phyloP scores from a whole-genome alignment of 2,888 invertebrate genomes.

The Allacma fusca region DNA sequence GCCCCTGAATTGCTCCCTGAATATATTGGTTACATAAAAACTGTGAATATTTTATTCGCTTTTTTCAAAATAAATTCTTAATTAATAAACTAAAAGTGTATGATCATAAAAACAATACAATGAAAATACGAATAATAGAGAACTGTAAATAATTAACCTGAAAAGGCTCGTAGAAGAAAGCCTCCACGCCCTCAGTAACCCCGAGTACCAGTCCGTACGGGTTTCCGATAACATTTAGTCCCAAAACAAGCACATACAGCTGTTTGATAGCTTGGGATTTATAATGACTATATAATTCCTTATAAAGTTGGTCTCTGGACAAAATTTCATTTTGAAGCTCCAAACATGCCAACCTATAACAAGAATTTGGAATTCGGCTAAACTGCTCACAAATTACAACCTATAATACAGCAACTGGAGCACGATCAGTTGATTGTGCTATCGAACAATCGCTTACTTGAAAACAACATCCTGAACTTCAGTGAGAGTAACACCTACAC shows the following conservation, averaged over 20 bases:
- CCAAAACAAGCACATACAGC: slow-evolving; percentile 93
- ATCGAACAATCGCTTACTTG: slow-evolving; percentile 73
- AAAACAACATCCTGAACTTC: slow-evolving; percentile 98
- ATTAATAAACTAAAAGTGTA: too few relatives aligned
- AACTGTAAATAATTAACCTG: slow-evolving; percentile 74
- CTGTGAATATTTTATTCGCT: too few relatives aligned
- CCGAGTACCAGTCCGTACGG: slow-evolving; percentile 96
- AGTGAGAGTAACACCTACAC: slow-evolving; percentile 96
- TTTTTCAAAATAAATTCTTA: too few relatives aligned
- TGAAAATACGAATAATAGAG: neutral
- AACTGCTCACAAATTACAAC: too few relatives aligned
- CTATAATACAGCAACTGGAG: too few relatives aligned
- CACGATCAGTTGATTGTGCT: too few relatives aligned
- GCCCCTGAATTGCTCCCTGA: slow-evolving; percentile 96
- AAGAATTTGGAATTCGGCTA: too few relatives aligned
- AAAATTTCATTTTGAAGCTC: slow-evolving; percentile 89
- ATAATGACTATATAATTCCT: slow-evolving; percentile 89
- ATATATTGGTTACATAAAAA: too few relatives aligned
- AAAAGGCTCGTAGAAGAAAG: slow-evolving; percentile 98
- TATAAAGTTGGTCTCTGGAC: slow-evolving; percentile 82
- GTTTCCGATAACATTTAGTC: slow-evolving; percentile 98
- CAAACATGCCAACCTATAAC: slow-evolving; percentile 90
- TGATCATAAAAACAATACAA: slow-evolving; percentile 3
- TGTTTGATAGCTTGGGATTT: slow-evolving; percentile 93
- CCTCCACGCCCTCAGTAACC: slow-evolving; percentile 94